A percentile compares a stretch with the other conserved stretches of the same genome.
Conservation (phyloP, 2,888 invertebrate species). For the Agrotis exclamationis region DNA sequence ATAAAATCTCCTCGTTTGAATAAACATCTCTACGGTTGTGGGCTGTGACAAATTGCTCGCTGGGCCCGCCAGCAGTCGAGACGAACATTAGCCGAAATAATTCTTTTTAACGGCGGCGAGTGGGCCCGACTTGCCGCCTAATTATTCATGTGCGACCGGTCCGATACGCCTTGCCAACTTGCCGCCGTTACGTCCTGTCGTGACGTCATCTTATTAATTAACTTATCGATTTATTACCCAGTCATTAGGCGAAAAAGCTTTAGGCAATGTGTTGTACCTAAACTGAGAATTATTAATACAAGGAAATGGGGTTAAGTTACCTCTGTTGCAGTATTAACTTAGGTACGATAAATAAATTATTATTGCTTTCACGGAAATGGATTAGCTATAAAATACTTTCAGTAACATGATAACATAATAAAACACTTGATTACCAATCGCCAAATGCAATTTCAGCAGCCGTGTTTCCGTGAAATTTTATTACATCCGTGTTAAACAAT, state of each 20-base stretch:
- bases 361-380: neutral
- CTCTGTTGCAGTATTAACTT: neutral
- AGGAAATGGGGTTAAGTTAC: too few relatives aligned
- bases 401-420: constrained; percentile 38
- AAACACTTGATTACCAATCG: constrained; percentile 62
- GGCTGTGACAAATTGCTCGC: constrained; percentile 87
- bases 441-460: constrained; percentile 61
- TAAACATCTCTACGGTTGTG: constrained; percentile 85
- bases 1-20: constrained; percentile 90
- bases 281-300: neutral
- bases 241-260: constrained; percentile 26
- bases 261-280: constrained; percentile 2
- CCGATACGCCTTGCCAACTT: constrained; percentile 61
- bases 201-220: constrained; percentile 56
- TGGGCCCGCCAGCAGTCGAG: constrained; percentile 84
- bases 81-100: constrained; percentile 86
- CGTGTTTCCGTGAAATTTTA: constrained; percentile 65
- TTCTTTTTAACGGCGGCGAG: constrained; percentile 84
- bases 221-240: constrained; percentile 48
- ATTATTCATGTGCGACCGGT: constrained; percentile 81
- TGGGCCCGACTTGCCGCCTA: constrained; percentile 78
- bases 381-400: constrained; percentile 18
- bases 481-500: constrained; percentile 69
- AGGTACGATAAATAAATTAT: neutral
- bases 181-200: constrained; percentile 36